Conservation (phyloP, 2,888 invertebrate species). For the Macrosiphum euphorbiae region DNA sequence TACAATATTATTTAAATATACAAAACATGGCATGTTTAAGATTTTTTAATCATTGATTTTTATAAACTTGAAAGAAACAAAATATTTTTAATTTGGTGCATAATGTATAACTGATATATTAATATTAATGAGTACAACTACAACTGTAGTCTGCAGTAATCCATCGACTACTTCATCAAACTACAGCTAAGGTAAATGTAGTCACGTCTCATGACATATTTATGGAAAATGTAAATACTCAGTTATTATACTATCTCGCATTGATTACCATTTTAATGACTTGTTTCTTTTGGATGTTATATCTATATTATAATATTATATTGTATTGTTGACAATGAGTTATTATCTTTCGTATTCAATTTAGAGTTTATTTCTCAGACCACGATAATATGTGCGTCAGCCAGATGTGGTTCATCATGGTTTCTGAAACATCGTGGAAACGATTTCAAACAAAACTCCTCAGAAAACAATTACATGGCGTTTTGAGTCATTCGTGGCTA, state of each 20-base stretch:
- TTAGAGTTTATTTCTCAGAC: neutral
- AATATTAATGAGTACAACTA: neutral
- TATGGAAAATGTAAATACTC: neutral
- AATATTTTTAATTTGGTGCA: neutral
- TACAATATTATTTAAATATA: neutral
- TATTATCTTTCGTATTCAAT: neutral
- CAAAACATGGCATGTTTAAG: neutral
- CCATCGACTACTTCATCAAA: neutral
- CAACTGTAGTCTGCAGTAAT: neutral
- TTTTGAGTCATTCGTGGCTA: neutral
- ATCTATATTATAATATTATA: neutral
- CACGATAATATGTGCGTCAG: neutral
- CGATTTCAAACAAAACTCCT: neutral
- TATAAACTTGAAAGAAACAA: neutral
- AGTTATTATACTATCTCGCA: neutral
- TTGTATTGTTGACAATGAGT: neutral
- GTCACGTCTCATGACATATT: neutral
- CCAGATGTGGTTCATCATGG: neutral
- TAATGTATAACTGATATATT: neutral
- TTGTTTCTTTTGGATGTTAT: neutral
- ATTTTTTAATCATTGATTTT: neutral
- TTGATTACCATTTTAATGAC: neutral
- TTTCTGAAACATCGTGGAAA: neutral
- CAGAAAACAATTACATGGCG: neutral
- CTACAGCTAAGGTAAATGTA: neutral